A percentile compares a stretch with the other conserved stretches of the same genome.
These are phyloP conservation scores for Notocelia uddmanniana DNA, from an alignment of 2,888 invertebrate genomes.

Conservation along the genomic window DNA sequence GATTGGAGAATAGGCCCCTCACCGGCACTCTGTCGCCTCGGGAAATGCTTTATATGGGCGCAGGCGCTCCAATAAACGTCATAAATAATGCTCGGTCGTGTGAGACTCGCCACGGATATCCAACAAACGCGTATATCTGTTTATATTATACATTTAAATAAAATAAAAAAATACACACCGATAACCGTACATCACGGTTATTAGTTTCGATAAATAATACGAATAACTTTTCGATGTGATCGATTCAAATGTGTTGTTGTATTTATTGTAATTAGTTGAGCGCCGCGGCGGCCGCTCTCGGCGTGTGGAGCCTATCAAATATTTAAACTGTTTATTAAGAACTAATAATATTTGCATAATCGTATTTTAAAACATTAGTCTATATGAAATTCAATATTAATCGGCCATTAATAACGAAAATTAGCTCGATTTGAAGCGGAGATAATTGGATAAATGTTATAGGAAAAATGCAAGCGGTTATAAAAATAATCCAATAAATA, in stretches of 20 bases:
- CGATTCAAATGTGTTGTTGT: slow-evolving; percentile 81
- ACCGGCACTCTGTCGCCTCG: slow-evolving; percentile 73
- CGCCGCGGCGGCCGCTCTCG: slow-evolving; percentile 50
- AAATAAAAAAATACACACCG: slow-evolving; percentile 65
- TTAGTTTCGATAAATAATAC: slow-evolving; percentile 82
- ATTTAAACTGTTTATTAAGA: slow-evolving; percentile 81
- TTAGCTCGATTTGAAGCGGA: slow-evolving; percentile 73
- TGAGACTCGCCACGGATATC: slow-evolving; percentile 75
- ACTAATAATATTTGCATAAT: slow-evolving; percentile 85
- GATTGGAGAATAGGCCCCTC: slow-evolving; percentile 54
- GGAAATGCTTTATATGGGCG: slow-evolving; percentile 77
- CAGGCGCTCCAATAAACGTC: slow-evolving; percentile 74
- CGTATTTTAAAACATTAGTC: slow-evolving; percentile 73
- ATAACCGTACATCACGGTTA: slow-evolving; percentile 84
- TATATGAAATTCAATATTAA: slow-evolving; percentile 81
- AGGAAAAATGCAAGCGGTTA: slow-evolving; percentile 64
- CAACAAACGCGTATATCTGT: slow-evolving; percentile 72
- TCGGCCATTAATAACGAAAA: slow-evolving; percentile 77
- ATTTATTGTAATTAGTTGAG: slow-evolving; percentile 82
- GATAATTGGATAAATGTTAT: slow-evolving; percentile 67
- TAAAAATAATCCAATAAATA: slow-evolving; percentile 67
- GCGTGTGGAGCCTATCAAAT: slow-evolving; percentile 76
- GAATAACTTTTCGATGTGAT: slow-evolving; percentile 81
- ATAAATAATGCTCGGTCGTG: slow-evolving; percentile 80
- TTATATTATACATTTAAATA: slow-evolving; percentile 64